Percentiles rank a stretch among this genome's conserved stretches.
Conservation (phyloP, 2,888 invertebrate genomes). For the Nomada fucata region DNA sequence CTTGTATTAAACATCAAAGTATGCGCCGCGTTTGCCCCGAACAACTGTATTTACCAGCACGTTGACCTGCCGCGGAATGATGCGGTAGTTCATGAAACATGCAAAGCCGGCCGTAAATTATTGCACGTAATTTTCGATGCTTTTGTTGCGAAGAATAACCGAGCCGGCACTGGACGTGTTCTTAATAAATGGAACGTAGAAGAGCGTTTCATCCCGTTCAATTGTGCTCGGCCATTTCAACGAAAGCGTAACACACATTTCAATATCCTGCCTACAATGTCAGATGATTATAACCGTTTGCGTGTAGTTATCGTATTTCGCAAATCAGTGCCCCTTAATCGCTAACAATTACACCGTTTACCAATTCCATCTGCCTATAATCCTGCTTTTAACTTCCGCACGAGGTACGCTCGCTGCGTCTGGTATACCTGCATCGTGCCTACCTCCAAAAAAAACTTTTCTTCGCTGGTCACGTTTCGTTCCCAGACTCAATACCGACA, state of each 20-base stretch:
- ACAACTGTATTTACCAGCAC: slow-evolving; percentile 28
- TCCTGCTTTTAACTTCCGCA: too few species aligned
- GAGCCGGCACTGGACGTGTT: not conserved
- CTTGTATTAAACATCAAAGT: slow-evolving; percentile 45
- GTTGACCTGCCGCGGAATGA: not conserved
- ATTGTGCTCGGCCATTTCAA: not conserved
- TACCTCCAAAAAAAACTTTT: not conserved
- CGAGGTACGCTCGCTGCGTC: too few species aligned
- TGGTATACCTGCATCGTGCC: too few species aligned
- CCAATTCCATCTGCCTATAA: too few species aligned
- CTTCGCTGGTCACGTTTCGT: too few species aligned
- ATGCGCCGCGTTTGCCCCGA: slow-evolving; percentile 8
- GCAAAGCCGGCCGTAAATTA: slow-evolving; percentile 48
- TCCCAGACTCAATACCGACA: not conserved
- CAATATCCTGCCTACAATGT: not conserved
- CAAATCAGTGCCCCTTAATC: not conserved
- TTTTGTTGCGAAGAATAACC: slow-evolving; percentile 12
- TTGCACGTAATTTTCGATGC: slow-evolving; percentile 45
- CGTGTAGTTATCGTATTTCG: not conserved
- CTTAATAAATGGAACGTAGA: slow-evolving; percentile 28
- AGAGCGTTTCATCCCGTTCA: slow-evolving; percentile 11
- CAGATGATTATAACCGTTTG: slow-evolving; percentile 6
- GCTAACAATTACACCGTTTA: too few species aligned
- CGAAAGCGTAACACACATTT: not conserved
- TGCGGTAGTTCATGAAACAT: slow-evolving; percentile 41